A percentile compares a stretch with the other conserved stretches of the same genome.
These are phyloP conservation scores for Nymphalis c-album DNA, from an alignment of 2,888 invertebrate species.

Conservation along the genomic window DNA sequence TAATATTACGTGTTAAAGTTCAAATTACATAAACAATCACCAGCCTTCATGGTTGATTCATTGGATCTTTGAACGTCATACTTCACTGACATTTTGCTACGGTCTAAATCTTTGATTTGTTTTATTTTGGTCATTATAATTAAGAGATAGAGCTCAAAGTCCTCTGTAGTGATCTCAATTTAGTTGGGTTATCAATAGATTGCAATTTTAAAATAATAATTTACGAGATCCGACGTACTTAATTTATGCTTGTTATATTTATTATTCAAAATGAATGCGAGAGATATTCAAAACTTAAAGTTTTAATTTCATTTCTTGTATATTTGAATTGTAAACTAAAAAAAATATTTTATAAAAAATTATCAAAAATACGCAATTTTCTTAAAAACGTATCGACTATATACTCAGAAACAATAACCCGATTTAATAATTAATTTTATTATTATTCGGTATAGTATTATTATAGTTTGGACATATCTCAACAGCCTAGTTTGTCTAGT, in stretches of 20 bases:
- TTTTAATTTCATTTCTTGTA: too few species aligned
- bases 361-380: too few species aligned
- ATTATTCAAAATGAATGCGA: not conserved
- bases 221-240: not conserved
- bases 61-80: slow-evolving; percentile 23
- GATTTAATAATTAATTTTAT: too few species aligned
- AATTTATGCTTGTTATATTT: not conserved
- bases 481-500: too few species aligned
- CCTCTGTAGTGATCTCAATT: not conserved
- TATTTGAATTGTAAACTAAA: too few species aligned
- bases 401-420: too few species aligned
- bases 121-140: not conserved
- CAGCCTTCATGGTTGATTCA: slow-evolving; percentile 34
- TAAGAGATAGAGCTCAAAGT: slow-evolving; percentile 4
- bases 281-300: too few species aligned
- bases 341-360: too few species aligned
- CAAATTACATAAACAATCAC: slow-evolving; percentile 14
- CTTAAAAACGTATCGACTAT: too few species aligned
- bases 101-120: slow-evolving; percentile 12
- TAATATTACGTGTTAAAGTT: slow-evolving; percentile 21
- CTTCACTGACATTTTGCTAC: slow-evolving; percentile 24
- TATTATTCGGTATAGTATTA: too few species aligned
- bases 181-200: not conserved
- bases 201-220: slow-evolving; percentile 9
- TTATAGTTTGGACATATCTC: too few species aligned